phyloP scores from a whole-genome alignment of 2,888 invertebrate species.

The Cephus sareptanus region DNA sequence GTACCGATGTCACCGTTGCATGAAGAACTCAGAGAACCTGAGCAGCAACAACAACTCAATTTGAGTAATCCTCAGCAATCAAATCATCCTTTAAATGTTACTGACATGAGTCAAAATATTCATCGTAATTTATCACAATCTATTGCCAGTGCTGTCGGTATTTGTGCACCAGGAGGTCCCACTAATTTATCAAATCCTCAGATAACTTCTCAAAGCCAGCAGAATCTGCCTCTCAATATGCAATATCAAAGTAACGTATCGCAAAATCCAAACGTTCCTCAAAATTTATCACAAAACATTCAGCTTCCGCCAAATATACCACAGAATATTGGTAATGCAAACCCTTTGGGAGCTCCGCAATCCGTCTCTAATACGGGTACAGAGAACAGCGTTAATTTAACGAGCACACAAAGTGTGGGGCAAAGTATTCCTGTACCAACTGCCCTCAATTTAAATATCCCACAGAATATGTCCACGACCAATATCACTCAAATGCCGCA shows the following conservation, averaged over 20 bases:
- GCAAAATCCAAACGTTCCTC: conserved; percentile 57
- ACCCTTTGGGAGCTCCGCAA: conserved; percentile 22
- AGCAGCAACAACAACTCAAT: conserved; percentile 38
- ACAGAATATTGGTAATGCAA: conserved; percentile 17
- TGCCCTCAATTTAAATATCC: conserved; percentile 60
- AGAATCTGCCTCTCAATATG: conserved; percentile 54
- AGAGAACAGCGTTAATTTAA: conserved; percentile 27
- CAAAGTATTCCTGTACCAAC: conserved; percentile 45
- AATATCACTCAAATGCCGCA: conserved; percentile 55
- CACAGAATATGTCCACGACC: conserved; percentile 53
- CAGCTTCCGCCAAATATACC: conserved; percentile 45
- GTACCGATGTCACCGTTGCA: conserved; percentile 48
- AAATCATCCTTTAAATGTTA: conserved; percentile 34
- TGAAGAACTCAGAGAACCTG: conserved; percentile 51
- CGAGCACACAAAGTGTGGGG: conserved; percentile 36
- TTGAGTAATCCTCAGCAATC: conserved; percentile 34
- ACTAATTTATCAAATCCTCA: conserved; percentile 36
- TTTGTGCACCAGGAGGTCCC: conserved; percentile 34
- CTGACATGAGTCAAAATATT: conserved; percentile 49
- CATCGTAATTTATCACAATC: conserved; percentile 58
- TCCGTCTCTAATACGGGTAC: conserved; percentile 17
- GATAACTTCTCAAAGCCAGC: conserved; percentile 50
- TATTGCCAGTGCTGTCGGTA: conserved; percentile 43
- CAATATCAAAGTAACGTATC: conserved; percentile 52
- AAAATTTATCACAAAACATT: conserved; percentile 57